Base-by-base conservation (phyloP, 1,140 invertebrate species). In the Heliconius himera region DNA sequence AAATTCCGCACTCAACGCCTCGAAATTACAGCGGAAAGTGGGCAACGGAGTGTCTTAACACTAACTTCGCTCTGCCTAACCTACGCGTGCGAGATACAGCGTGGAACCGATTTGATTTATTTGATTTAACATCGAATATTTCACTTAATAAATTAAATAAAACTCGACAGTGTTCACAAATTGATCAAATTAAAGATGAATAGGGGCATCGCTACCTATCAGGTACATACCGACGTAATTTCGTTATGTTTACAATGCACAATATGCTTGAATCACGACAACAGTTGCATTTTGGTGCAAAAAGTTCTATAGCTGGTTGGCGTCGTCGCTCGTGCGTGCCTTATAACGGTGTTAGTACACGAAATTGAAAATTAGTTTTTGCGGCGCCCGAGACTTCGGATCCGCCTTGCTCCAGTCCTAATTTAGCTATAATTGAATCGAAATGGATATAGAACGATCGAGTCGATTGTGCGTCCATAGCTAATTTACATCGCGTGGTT, bases 341-440 rank as follows among this genome's bases (percentile, higher is more conserved):
- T 81, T 70, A 60, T 93, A 93, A 94, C 92, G 93, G 93, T 92
- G 83, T 83, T 84, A 77, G 77, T 91, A 90, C 88, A 92, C 87
- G 88, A 84, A 93, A 91, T 93, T 90, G 87, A 92, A 93, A 88
- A 88, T 85, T 54, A 54, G 88, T 94, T 93, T 93, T 93, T 92
- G 83, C 84, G 80, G 80, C 83, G 82, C 79, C 83, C 81, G 82
- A 85, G 80, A 88, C 74, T 80, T 89, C 83, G 78, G 80, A 82
- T 87, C 81, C 83, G 83, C 85, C 86, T 87, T 89, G 83, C 74
- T 85, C 78, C 85, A 87, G 85, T 86, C 86, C 89, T 91, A 92
- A 91, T 89, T 90, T 85, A 81, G n/a, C 41, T 74, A 82, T 89
- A 93, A 92, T 94, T 90, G 89, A 89, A 91, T 91, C 84, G 87